Percentiles rank a stretch among this genome's conserved stretches.
Conservation (phyloP, 1,140 invertebrate genomes). For the Gryllus bimaculatus region DNA sequence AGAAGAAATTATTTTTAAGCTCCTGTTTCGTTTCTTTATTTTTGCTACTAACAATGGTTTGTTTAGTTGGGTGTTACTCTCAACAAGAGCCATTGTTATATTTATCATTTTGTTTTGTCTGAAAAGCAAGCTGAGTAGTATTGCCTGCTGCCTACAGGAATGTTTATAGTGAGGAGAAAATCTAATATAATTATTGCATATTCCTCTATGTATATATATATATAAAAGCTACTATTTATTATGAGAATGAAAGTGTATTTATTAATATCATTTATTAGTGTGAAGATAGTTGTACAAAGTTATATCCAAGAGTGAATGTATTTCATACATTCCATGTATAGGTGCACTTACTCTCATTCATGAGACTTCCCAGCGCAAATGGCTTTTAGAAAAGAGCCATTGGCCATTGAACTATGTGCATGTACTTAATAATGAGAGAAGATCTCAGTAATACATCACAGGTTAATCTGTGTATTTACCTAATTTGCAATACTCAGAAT, state of each 20-base stretch:
- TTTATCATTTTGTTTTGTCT: too few species aligned
- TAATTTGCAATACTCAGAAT: background rate
- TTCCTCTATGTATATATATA: background rate
- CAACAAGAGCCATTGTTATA: too few species aligned
- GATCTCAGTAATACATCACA: constrained; percentile 1
- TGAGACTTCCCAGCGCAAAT: background rate
- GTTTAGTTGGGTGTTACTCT: too few species aligned
- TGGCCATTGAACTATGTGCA: background rate
- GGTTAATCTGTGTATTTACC: background rate
- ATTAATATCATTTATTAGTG: background rate
- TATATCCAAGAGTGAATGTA: background rate
- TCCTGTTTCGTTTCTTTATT: too few species aligned
- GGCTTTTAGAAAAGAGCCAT: background rate
- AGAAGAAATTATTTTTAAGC: too few species aligned
- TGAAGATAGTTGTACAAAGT: background rate
- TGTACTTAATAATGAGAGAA: background rate
- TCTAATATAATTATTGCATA: background rate
- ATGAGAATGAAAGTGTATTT: background rate
- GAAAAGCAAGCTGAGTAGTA: too few species aligned
- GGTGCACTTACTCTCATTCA: background rate
- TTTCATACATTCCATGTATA: background rate
- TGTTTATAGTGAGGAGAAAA: background rate
- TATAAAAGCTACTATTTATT: background rate
- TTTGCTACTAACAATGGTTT: too few species aligned
- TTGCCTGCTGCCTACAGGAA: too few species aligned